Evolutionary conservation across 2,797 vertebrate genomes (phyloP).

Genomic region (Cetoscarus ocellatus): DNA sequence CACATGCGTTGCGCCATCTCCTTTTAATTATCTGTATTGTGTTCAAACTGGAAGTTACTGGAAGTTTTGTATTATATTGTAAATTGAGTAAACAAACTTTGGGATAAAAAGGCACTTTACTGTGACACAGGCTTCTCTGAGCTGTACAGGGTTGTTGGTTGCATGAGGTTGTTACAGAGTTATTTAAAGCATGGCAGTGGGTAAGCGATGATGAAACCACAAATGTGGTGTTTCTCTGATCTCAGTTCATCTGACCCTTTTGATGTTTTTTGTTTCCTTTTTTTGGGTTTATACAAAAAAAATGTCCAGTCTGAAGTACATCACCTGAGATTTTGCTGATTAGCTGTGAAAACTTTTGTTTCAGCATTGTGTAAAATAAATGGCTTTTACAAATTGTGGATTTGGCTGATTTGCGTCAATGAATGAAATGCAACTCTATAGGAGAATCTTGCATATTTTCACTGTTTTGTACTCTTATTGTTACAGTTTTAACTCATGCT

Average conservation of each 20-base stretch:
- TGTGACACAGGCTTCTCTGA: slow-evolving; percentile 47
- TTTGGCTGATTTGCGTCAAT: slow-evolving; percentile 9
- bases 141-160: slow-evolving; percentile 36
- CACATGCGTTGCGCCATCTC: slow-evolving; percentile 46
- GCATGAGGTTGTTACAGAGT: slow-evolving; percentile 61
- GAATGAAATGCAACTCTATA: too few species aligned
- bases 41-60: slow-evolving; percentile 44
- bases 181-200: slow-evolving; percentile 63
- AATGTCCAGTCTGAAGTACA: slow-evolving; percentile 52
- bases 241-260: slow-evolving; percentile 43
- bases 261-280: slow-evolving; percentile 16
- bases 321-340: slow-evolving; percentile 57
- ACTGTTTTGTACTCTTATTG: too few species aligned
- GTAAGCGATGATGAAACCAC: slow-evolving; percentile 33
- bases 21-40: slow-evolving; percentile 29
- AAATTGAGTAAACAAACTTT: slow-evolving; percentile 22
- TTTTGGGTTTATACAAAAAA: slow-evolving; percentile 43
- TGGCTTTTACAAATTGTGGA: slow-evolving; percentile 75
- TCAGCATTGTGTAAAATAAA: slow-evolving; percentile 82
- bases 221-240: slow-evolving; percentile 45
- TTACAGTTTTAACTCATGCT: too few species aligned
- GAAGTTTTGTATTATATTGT: slow-evolving; percentile 49
- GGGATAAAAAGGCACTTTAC: slow-evolving; percentile 43
- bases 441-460: too few species aligned
- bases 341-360: slow-evolving; percentile 73